Evolutionary conservation across 2,113 vertebrate species (phyloP).

Genomic region (Upupa epops): DNA sequence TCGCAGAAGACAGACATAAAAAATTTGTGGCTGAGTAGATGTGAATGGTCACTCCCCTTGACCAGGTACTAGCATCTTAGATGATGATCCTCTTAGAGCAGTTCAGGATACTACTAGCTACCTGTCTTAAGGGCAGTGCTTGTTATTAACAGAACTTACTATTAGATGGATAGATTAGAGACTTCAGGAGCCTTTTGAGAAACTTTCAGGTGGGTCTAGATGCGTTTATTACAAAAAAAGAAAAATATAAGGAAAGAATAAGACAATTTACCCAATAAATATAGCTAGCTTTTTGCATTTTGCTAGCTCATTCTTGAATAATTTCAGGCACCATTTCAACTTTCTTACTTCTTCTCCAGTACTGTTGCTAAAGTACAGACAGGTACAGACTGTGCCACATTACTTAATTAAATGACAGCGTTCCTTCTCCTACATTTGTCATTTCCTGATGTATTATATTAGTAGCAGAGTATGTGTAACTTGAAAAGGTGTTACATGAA

Average conservation of each 20-base stretch:
- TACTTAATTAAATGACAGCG: not conserved
- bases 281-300: not conserved
- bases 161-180: not conserved
- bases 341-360: not conserved
- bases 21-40: not conserved
- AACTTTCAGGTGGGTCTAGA: not conserved
- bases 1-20: not conserved
- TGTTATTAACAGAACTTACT: not conserved
- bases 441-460: not conserved
- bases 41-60: not conserved
- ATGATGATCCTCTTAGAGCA: not conserved
- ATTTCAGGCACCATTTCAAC: not conserved
- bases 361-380: not conserved
- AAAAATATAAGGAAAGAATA: not conserved
- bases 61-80: not conserved
- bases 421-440: not conserved
- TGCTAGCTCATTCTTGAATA: not conserved
- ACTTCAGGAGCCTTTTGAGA: not conserved
- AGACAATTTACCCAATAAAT: not conserved
- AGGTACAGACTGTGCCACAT: not conserved
- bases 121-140: not conserved
- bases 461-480: not conserved
- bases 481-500: not conserved
- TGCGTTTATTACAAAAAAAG: not conserved
- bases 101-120: not conserved